These are phyloP conservation scores for Perca schrenkii DNA, from an alignment of 2,113 vertebrate species.

Conservation along the genomic window DNA sequence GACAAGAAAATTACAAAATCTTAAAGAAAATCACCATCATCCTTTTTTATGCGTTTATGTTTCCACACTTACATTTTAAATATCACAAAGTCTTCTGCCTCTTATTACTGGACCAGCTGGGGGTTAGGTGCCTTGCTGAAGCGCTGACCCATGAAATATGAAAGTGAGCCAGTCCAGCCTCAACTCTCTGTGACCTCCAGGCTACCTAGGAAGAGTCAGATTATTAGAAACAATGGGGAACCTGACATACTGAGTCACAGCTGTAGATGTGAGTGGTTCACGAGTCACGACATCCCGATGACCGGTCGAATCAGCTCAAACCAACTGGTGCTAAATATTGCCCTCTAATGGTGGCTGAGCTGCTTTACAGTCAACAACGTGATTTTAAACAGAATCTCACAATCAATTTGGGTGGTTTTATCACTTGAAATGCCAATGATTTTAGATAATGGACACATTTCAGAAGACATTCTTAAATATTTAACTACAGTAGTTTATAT, in stretches of 20 bases:
- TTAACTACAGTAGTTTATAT: background rate
- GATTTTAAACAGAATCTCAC: no score
- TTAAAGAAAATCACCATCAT: background rate
- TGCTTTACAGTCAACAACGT: background rate
- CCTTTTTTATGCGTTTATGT: no score
- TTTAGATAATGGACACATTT: background rate
- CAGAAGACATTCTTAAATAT: no score
- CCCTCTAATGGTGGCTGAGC: constrained; percentile 34
- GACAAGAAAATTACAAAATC: background rate
- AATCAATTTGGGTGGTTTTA: background rate
- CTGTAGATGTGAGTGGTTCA: background rate
- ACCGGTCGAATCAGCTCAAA: background rate
- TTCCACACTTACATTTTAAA: no score
- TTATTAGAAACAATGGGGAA: background rate
- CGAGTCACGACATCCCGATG: background rate
- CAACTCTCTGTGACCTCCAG: background rate
- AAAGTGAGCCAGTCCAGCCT: background rate
- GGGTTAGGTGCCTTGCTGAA: background rate
- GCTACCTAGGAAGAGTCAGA: background rate
- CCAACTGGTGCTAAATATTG: background rate
- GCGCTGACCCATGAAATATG: background rate
- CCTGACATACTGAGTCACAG: background rate
- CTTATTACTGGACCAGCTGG: background rate
- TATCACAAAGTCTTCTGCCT: background rate
- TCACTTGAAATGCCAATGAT: background rate